These are phyloP conservation scores for Ostrea edulis DNA, from an alignment of 1,140 invertebrate genomes.

Conservation along the genomic window DNA sequence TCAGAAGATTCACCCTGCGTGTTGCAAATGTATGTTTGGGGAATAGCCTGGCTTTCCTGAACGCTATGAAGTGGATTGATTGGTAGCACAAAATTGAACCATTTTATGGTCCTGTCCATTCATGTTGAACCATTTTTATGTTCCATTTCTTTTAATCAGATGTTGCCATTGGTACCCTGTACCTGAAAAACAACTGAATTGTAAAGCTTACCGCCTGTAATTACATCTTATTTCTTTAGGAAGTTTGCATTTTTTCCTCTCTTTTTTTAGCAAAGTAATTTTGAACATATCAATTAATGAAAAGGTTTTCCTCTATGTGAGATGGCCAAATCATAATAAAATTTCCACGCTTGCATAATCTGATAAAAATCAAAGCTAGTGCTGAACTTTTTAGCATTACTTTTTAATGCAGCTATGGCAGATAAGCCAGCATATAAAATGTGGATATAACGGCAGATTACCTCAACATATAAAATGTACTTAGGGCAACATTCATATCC, in stretches of 20 bases:
- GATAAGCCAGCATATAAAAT: slow-evolving; percentile 12
- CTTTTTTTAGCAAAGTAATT: slow-evolving; percentile 30
- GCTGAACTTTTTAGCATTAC: background rate
- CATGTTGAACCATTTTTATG: slow-evolving; percentile 31
- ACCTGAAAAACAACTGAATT: slow-evolving; percentile 26
- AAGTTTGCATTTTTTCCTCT: background rate
- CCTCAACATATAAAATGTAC: slow-evolving; percentile 15
- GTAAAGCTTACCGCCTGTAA: slow-evolving; percentile 5
- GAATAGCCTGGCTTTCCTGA: slow-evolving; percentile 27
- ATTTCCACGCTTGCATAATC: slow-evolving; percentile 28
- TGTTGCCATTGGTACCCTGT: slow-evolving; percentile 1
- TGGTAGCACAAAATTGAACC: slow-evolving; percentile 33
- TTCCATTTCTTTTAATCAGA: slow-evolving; percentile 33
- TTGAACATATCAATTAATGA: slow-evolving; percentile 33
- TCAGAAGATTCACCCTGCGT: slow-evolving; percentile 26
- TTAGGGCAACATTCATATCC: background rate
- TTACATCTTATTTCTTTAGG: background rate
- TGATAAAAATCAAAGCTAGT: slow-evolving; percentile 27
- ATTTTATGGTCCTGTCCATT: slow-evolving; percentile 29
- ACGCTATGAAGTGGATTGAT: slow-evolving; percentile 19
- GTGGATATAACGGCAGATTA: background rate
- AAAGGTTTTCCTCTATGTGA: background rate
- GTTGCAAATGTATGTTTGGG: slow-evolving; percentile 27
- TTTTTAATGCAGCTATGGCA: background rate
- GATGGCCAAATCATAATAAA: slow-evolving; percentile 24